Percentiles rank a stretch among this genome's conserved stretches.
Conservation (phyloP, 1,140 invertebrate species). For the Meloidogyne hapla region DNA sequence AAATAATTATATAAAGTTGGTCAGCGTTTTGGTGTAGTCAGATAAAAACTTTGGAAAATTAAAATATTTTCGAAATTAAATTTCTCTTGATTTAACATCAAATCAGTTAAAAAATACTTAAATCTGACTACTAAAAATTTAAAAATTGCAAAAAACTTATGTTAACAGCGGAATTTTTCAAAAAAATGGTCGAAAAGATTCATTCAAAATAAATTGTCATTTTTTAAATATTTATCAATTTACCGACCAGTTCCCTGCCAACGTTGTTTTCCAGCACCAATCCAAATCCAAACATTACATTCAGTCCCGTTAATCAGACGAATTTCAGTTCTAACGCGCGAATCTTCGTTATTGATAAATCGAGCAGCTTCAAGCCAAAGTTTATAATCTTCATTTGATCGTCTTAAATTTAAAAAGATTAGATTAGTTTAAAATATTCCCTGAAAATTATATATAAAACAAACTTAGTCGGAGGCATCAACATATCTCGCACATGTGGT, state of each 20-base stretch:
- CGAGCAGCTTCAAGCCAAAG: slow-evolving; percentile 45
- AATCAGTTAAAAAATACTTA: too few species aligned
- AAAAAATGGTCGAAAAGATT: too few species aligned
- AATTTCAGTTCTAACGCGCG: slow-evolving; percentile 53
- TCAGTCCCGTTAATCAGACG: slow-evolving; percentile 52
- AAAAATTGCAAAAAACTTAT: too few species aligned
- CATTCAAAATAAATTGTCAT: too few species aligned
- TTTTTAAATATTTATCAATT: too few species aligned
- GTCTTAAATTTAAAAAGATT: slow-evolving; percentile 34
- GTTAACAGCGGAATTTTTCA: too few species aligned
- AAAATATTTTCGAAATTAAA: too few species aligned
- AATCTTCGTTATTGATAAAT: slow-evolving; percentile 56
- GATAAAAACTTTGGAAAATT: too few species aligned
- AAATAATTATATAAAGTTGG: too few species aligned
- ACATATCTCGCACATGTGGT: slow-evolving; percentile 49
- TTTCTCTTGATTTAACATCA: too few species aligned
- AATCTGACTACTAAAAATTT: too few species aligned
- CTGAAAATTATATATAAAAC: background rate
- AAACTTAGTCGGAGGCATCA: slow-evolving; percentile 50
- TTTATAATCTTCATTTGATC: slow-evolving; percentile 38
- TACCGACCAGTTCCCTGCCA: slow-evolving; percentile 45
- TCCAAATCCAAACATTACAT: slow-evolving; percentile 60
- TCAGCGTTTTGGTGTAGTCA: too few species aligned
- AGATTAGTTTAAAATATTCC: slow-evolving; percentile 11
- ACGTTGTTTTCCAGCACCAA: slow-evolving; percentile 28